A percentile compares a stretch with the other conserved stretches of the same genome.
phyloP scores from a whole-genome alignment of 1,140 invertebrate species.

The Stegodyphus mimosarum region DNA sequence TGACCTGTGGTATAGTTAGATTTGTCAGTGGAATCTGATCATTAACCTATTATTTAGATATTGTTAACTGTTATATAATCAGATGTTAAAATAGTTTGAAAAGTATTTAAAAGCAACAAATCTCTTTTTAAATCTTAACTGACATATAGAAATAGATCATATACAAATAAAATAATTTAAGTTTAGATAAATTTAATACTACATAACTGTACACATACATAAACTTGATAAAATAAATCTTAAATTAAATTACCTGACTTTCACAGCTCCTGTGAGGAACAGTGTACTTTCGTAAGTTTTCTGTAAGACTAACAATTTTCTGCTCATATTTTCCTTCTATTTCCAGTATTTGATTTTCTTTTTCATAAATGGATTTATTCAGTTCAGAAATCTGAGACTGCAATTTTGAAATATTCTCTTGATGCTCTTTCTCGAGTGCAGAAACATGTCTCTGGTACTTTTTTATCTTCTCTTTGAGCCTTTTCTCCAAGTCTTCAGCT shows the following conservation, averaged over 20 bases:
- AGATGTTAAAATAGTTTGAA: no score
- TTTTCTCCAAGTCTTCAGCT: not conserved
- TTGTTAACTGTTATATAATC: no score
- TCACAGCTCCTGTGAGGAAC: not conserved
- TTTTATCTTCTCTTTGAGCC: not conserved
- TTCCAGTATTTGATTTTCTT: not conserved
- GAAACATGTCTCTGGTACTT: not conserved
- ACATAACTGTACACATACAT: no score
- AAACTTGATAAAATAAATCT: no score
- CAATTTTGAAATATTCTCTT: not conserved
- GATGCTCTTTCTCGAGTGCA: not conserved
- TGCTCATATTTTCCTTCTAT: not conserved
- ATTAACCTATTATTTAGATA: no score
- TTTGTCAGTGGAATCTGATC: no score
- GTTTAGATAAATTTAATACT: no score
- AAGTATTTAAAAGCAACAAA: no score
- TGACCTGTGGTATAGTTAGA: no score
- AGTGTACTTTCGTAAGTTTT: not conserved
- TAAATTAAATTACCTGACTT: not conserved
- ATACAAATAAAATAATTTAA: no score
- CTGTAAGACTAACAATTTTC: not conserved
- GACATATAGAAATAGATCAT: no score
- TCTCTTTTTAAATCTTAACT: no score
- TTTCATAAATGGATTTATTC: not conserved
- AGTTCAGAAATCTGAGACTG: not conserved